These are phyloP conservation scores for Cyclopterus lumpus DNA, from an alignment of 2,797 vertebrate genomes.

Conservation along the genomic window DNA sequence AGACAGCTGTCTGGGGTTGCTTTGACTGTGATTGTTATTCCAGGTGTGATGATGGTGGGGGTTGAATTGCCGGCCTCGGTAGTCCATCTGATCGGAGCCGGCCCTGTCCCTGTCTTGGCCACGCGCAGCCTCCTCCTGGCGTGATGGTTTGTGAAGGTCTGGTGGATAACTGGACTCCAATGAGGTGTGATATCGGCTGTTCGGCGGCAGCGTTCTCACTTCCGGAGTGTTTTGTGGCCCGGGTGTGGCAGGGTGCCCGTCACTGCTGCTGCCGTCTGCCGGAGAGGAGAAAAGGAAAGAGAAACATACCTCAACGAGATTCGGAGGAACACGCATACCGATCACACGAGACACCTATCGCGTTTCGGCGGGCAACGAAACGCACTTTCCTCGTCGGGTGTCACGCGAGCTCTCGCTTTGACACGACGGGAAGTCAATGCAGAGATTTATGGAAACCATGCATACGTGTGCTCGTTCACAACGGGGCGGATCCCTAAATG, in stretches of 20 bases:
- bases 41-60: constrained; percentile 88
- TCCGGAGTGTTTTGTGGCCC: constrained; percentile 97
- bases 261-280: constrained; percentile 96
- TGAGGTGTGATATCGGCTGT: constrained; percentile 91
- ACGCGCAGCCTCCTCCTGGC: constrained; percentile 90
- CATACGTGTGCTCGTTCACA: constrained; percentile 51
- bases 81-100: constrained; percentile 87
- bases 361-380: no score
- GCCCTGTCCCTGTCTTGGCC: constrained; percentile 79
- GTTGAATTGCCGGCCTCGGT: constrained; percentile 76
- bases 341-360: constrained; percentile 14
- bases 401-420: constrained; percentile 56
- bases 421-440: constrained; percentile 59
- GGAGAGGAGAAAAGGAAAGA: constrained; percentile 61
- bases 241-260: constrained; percentile 94
- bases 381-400: constrained; percentile 40
- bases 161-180: constrained; percentile 96
- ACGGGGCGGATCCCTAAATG: constrained; percentile 12
- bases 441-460: constrained; percentile 73
- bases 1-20: constrained; percentile 86
- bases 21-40: constrained; percentile 88
- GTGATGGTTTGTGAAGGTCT: constrained; percentile 96
- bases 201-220: constrained; percentile 89
- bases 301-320: constrained; percentile 2
- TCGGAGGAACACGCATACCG: background rate